Percentiles rank a stretch among this genome's conserved stretches.
Evolutionary conservation across 2,888 invertebrate genomes (phyloP).

Genomic region (Watsonalla cultraria): DNA sequence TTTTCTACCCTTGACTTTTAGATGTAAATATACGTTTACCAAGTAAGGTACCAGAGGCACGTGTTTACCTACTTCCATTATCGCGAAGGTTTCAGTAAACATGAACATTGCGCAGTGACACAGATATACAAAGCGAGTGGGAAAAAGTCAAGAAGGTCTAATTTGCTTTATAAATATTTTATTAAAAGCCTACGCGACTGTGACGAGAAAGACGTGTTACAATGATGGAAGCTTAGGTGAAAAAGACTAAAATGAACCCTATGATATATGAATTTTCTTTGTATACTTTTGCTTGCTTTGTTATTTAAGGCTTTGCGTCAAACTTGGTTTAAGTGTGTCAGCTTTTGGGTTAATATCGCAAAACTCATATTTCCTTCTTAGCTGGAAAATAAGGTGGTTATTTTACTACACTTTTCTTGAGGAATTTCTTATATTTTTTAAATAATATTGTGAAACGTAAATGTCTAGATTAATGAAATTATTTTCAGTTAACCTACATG

Average conservation of each 20-base stretch:
- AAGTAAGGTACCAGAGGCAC: background rate
- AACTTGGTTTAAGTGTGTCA: background rate
- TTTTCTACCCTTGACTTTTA: too few species aligned
- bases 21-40: too few species aligned
- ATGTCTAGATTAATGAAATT: too few species aligned
- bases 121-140: background rate
- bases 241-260: background rate
- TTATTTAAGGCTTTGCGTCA: background rate
- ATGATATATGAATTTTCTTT: background rate
- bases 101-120: background rate
- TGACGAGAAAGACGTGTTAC: background rate
- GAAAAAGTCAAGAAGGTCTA: conserved; percentile 1
- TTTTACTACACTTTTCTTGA: background rate
- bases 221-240: background rate
- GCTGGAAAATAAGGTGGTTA: background rate
- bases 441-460: too few species aligned
- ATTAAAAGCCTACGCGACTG: background rate
- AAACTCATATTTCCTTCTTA: background rate
- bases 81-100: background rate
- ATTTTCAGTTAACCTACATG: too few species aligned
- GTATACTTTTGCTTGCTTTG: background rate
- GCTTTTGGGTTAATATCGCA: background rate
- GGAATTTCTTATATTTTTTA: background rate
- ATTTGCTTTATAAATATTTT: conserved; percentile 1
- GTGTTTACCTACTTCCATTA: background rate